phyloP scores from a whole-genome alignment of 2,888 invertebrate genomes.

The Hemithea aestivaria region DNA sequence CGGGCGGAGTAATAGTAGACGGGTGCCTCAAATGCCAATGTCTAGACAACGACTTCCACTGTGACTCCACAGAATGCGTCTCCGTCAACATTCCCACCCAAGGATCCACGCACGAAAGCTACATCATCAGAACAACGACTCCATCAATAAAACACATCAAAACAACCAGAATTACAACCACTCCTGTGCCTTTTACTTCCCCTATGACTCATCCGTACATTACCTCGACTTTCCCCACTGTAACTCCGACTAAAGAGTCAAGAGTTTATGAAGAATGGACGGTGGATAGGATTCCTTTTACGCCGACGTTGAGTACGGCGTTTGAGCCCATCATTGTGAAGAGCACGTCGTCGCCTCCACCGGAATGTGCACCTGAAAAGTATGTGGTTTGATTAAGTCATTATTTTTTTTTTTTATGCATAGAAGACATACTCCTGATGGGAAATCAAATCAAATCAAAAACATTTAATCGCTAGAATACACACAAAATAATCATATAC shows the following conservation, averaged over 20 bases:
- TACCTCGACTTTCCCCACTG: conserved; percentile 1
- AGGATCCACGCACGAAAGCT: conserved; percentile 40
- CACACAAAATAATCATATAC: no score
- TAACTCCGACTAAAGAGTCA: background rate
- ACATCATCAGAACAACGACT: conserved; percentile 23
- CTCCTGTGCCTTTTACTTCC: conserved; percentile 36
- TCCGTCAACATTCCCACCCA: conserved; percentile 27
- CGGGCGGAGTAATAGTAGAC: conserved; percentile 81
- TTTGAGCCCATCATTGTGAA: conserved; percentile 18
- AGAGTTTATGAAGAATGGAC: background rate
- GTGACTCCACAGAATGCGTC: conserved; percentile 78
- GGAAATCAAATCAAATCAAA: no score
- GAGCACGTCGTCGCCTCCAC: conserved; percentile 25
- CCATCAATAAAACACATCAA: background rate
- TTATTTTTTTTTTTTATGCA: no score
- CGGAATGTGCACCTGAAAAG: conserved; percentile 30
- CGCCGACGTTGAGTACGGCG: background rate
- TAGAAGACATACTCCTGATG: no score
- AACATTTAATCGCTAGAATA: no score
- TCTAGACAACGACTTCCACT: conserved; percentile 85
- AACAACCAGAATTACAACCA: conserved; percentile 15
- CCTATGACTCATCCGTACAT: background rate
- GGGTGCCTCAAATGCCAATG: conserved; percentile 89
- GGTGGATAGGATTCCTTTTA: background rate
- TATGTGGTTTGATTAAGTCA: conserved; percentile 17